Conservation (phyloP, 2,797 vertebrate genomes). For the Phrynocephalus vlangalii region DNA sequence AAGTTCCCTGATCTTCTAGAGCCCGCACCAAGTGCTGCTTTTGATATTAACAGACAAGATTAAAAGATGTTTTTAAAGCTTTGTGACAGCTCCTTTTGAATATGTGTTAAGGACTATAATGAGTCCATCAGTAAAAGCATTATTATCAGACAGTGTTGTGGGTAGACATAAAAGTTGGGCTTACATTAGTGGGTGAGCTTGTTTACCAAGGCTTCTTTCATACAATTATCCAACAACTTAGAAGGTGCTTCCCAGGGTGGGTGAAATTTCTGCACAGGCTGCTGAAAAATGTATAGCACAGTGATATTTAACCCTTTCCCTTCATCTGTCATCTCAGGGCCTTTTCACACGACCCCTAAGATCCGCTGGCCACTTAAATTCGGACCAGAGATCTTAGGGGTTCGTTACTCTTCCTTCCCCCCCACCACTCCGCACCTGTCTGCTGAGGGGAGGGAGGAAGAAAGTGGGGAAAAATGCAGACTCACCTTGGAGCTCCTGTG, state of each 20-base stretch:
- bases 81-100: conserved; percentile 6
- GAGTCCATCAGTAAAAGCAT: conserved; percentile 25
- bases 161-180: conserved; percentile 7
- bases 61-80: not conserved
- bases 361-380: no score
- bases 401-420: no score
- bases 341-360: no score
- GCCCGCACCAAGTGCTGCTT: no score
- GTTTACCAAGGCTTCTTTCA: not conserved
- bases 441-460: no score
- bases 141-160: not conserved
- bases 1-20: not conserved
- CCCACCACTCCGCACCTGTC: no score
- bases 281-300: not conserved
- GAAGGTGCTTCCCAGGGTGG: not conserved
- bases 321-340: not conserved
- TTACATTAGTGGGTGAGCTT: not conserved
- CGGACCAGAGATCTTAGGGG: no score
- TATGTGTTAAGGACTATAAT: not conserved
- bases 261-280: not conserved
- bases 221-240: not conserved
- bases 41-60: conserved; percentile 4
- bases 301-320: not conserved
- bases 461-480: no score
- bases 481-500: no score